Evolutionary conservation across 2,888 invertebrate species (phyloP).

Genomic region (Drosophila acutilabella): DNA sequence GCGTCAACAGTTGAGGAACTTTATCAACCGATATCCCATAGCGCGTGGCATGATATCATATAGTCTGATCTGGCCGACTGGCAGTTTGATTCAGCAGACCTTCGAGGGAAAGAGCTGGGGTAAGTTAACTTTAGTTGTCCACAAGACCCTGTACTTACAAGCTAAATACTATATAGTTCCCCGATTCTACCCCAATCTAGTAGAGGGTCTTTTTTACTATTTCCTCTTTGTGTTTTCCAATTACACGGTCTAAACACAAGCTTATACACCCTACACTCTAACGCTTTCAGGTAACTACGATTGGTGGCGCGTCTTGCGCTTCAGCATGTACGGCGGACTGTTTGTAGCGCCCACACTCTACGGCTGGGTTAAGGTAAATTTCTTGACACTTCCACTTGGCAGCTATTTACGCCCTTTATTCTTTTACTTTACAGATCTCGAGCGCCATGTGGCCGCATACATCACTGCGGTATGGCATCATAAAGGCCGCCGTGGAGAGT

Average conservation of each 20-base stretch:
- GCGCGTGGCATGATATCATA: slow-evolving; percentile 89
- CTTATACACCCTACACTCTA: background rate
- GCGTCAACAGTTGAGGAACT: slow-evolving; percentile 74
- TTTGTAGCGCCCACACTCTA: slow-evolving; percentile 93
- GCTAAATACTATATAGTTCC: background rate
- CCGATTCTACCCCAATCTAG: background rate
- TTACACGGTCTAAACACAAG: background rate
- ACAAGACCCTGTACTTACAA: too few relatives aligned
- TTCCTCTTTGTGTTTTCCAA: too few relatives aligned
- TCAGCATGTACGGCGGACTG: slow-evolving; percentile 91
- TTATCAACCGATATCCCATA: slow-evolving; percentile 83
- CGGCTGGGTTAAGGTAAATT: slow-evolving; percentile 89
- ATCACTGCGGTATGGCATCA: slow-evolving; percentile 89
- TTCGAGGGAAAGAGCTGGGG: slow-evolving; percentile 88
- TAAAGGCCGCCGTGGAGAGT: slow-evolving; percentile 91
- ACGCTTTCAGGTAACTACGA: slow-evolving; percentile 87
- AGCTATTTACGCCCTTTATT: too few relatives aligned
- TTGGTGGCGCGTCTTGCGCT: slow-evolving; percentile 89
- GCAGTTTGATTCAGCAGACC: slow-evolving; percentile 90
- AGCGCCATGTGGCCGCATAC: slow-evolving; percentile 91
- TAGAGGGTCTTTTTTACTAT: too few relatives aligned
- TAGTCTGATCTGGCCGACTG: slow-evolving; percentile 90
- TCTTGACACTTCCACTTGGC: background rate
- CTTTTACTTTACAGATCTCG: slow-evolving; percentile 83
- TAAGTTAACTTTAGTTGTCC: slow-evolving; percentile 76